Base-by-base conservation (phyloP, 2,888 invertebrate genomes). In the Pilophorus perplexus region DNA sequence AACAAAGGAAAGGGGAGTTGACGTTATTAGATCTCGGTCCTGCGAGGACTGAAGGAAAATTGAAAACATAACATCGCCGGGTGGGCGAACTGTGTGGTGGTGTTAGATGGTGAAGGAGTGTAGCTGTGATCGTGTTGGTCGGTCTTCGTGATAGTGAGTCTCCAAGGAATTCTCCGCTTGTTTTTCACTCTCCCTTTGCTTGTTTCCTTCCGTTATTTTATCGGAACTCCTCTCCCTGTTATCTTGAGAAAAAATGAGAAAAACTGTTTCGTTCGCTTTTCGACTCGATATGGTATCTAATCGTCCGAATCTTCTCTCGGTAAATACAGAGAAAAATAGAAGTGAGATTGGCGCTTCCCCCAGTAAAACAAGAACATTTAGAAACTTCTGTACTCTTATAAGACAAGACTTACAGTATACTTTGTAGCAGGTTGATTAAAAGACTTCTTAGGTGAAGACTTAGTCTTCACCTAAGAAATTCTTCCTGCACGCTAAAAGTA, bases 21-120 rank as follows among this genome's bases (percentile, higher is more conserved):
- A 28, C 33, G 46, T 62, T 44, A 62, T 62, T 62, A 44, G 46
- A 62, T 62, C 46, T 48, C 20, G 33, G 28, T 48, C 62, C 59
- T 44, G 44, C 20, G 62, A 46, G 62, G 62, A 33, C 62, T 46
- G 46, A 48, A n/a, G 46, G 62, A 62, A 59, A 62, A 62, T 62
- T 62, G 62, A 62, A 62, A 62, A 62, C 62, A 28, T 48, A 59
- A 44, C 42, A 42, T 6, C 48, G 16, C n/a, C 48, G 8, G 42
- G 8, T 16, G 8, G 16, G 33, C n/a, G n/a, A 33, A 33, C 8
- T 33, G 37, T 10, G 37, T n/a, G n/a, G n/a, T n/a, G n/a, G n/a
- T 10, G 37, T 10, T 10, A 33, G 37, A 10, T 42, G 42, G 16
- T 10, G 42, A 10, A 14, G 16, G 42, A 42, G n/a, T 33, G 42